Base-by-base conservation (phyloP, 1,140 invertebrate genomes). In the Homarus americanus region DNA sequence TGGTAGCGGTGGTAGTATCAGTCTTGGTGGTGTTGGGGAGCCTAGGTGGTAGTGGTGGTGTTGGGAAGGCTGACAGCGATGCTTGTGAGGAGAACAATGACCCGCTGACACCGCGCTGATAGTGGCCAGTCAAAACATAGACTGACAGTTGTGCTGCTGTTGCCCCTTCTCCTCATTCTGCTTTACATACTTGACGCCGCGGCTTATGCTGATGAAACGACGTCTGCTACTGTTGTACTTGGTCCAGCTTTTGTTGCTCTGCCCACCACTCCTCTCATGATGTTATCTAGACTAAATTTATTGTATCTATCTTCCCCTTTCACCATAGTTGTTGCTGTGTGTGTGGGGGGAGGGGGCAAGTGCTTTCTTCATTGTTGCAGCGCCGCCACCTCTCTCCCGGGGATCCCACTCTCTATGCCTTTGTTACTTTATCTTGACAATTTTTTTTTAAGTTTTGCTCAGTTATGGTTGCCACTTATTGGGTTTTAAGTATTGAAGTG, bases 51-150 rank as follows among this genome's bases (percentile, higher is more conserved):
- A 5, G 34, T 75, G 34, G 72, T 40, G 36, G 34, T 7, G 9
- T 36, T 4, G 10, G 20, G 75, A 7, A 40, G 17, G 12, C 41
- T 40, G 24, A 36, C 53, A 53, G 78, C 53, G 20, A 9, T 79
- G 41, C 15, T 75, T 75, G 41, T 79, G 41, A 32, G 0, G n/a
- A 32, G 78, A 80, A 80, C 78, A 53, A 58, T 53, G 78, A 80
- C n/a, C 28, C 15, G 78, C 41, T 80, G 78, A 80, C 78, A 34
- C 44, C 0, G 10, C 5, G 41, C 78, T 80, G 78, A 34, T 34
- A 53, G 41, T 80, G 44, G 17, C 28, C 41, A 53, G 53, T 53
- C 78, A 63, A 63, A 63, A 63, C 58, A 63, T 2, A 20, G 58
- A 0, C 9, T 10, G 44, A 49, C 44, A 49, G 0, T 17, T 49